Percentiles rank a stretch among this genome's conserved stretches.
These are phyloP conservation scores for Invenusta paracnida DNA, from an alignment of 2,888 invertebrate species.

Conservation along the genomic window DNA sequence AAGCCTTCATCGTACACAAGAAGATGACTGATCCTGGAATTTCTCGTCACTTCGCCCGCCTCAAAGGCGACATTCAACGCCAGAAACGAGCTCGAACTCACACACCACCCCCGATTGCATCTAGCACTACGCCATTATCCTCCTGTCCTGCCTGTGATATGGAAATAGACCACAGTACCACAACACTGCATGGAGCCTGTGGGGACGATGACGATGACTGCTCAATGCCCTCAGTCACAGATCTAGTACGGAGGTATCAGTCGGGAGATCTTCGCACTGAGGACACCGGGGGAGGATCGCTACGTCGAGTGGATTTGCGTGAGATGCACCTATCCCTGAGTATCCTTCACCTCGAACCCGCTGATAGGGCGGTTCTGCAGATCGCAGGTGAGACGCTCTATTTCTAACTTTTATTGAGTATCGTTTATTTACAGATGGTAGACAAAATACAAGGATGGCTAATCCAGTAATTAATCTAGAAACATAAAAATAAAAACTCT, in stretches of 20 bases:
- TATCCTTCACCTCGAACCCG: constrained; percentile 38
- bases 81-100: not conserved
- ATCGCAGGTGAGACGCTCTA: constrained; percentile 32
- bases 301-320: constrained; percentile 27
- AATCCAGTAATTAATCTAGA: no score
- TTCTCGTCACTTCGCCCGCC: constrained; percentile 10
- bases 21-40: constrained; percentile 12
- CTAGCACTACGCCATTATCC: not conserved
- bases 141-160: not conserved
- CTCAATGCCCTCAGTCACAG: not conserved
- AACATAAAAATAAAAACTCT: no score
- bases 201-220: not conserved
- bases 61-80: constrained; percentile 2
- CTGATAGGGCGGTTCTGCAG: constrained; percentile 33
- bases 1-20: no score
- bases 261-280: not conserved
- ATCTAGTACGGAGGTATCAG: not conserved
- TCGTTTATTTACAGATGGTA: no score
- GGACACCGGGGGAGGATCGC: not conserved
- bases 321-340: constrained; percentile 38
- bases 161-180: not conserved
- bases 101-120: not conserved
- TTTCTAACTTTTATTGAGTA: not conserved
- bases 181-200: no score
- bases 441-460: no score